Conservation (phyloP, 2,797 vertebrate genomes). For the Pseudochirops corinnae region DNA sequence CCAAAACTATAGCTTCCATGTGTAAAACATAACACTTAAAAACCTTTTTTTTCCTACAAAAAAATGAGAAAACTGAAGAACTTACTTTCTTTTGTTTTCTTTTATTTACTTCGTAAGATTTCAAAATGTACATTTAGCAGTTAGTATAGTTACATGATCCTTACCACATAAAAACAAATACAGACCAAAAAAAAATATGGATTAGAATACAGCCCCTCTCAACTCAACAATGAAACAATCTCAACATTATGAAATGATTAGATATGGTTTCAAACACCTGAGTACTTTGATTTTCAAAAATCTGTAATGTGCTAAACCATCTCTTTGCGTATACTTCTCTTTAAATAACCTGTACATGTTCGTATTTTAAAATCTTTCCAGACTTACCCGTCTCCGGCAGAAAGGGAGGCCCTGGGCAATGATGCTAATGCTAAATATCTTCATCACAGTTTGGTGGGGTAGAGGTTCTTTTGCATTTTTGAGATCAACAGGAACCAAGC, state of each 20-base stretch:
- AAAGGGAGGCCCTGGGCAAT: slow-evolving; percentile 97
- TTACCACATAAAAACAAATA: slow-evolving; percentile 54
- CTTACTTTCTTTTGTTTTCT: neutral
- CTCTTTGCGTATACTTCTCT: slow-evolving; percentile 49
- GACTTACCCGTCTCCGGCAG: slow-evolving; percentile 97
- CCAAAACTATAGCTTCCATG: neutral
- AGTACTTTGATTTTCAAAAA: slow-evolving; percentile 44
- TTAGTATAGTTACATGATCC: slow-evolving; percentile 47
- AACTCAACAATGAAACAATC: neutral
- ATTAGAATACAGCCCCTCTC: slow-evolving; percentile 3
- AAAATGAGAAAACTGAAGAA: slow-evolving; percentile 5
- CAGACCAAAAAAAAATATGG: slow-evolving; percentile 13
- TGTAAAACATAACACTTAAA: slow-evolving; percentile 9
- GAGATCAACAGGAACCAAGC: slow-evolving; percentile 89
- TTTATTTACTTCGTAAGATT: slow-evolving; percentile 33
- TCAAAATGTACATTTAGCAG: slow-evolving; percentile 47
- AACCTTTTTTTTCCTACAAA: slow-evolving; percentile 6
- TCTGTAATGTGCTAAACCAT: slow-evolving; percentile 9
- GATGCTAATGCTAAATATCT: slow-evolving; percentile 99
- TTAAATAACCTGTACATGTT: slow-evolving; percentile 49
- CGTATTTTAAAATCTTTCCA: slow-evolving; percentile 71
- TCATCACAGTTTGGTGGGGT: slow-evolving; percentile 95
- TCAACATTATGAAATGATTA: slow-evolving; percentile 17
- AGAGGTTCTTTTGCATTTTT: slow-evolving; percentile 90
- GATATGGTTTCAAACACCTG: neutral